phyloP scores from a whole-genome alignment of 2,113 vertebrate species.

The Caracal caracal region DNA sequence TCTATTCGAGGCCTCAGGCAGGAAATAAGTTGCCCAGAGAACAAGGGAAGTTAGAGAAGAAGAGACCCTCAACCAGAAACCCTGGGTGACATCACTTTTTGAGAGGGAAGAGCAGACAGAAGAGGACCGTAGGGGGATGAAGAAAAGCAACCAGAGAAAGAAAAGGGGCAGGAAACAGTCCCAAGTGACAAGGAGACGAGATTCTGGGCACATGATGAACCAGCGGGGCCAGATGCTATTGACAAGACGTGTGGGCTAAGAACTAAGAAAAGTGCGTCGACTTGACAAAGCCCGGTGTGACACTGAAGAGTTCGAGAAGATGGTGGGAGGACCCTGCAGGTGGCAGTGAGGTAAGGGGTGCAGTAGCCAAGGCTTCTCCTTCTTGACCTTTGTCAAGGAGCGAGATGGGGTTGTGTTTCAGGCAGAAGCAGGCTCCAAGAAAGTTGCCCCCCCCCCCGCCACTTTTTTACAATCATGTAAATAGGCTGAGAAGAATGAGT shows the following conservation, averaged over 20 bases:
- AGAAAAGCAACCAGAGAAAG: neutral
- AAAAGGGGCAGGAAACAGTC: neutral
- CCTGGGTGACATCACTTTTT: neutral
- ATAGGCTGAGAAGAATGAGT: neutral
- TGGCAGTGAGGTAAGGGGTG: rapidly evolving
- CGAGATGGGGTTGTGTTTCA: neutral
- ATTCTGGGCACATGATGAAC: neutral
- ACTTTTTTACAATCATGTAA: neutral
- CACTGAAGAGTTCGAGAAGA: neutral
- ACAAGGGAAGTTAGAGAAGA: neutral
- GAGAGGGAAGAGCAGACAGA: neutral
- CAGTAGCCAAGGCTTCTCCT: neutral
- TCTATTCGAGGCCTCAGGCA: neutral
- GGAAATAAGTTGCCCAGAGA: neutral
- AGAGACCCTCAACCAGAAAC: neutral
- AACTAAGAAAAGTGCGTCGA: neutral
- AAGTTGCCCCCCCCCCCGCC: too few species aligned
- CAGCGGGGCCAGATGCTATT: neutral
- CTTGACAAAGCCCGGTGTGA: neutral
- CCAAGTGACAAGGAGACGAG: neutral
- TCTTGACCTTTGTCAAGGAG: neutral
- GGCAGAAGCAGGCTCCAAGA: neutral
- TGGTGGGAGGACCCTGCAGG: neutral
- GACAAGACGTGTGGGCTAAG: rapidly evolving
- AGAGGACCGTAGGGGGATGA: neutral